Base-by-base conservation (phyloP, 2,888 invertebrate species). In the Pristionchus mayeri region DNA sequence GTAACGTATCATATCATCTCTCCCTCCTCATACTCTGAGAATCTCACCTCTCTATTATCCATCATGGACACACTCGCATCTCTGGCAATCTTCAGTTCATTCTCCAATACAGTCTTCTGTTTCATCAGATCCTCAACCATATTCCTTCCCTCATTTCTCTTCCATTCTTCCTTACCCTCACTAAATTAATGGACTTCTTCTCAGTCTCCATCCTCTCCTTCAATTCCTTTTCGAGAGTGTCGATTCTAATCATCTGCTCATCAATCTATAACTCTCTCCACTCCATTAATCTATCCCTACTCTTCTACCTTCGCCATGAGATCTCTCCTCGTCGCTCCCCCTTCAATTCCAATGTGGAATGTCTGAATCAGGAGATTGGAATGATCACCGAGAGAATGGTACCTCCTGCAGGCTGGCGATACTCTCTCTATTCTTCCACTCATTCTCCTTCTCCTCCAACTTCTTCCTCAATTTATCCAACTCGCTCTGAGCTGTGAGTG, bases 371-470 rank as follows among this genome's bases (percentile, higher is more conserved):
- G n/a, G n/a, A n/a, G n/a, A n/a, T n/a, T n/a, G n/a, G n/a, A 60
- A 2, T 18, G 60, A 27, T 30, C 13, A 4, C 30, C n/a, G 3
- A 18, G 30, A 30, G 2, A 11, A 30, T 7, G 13, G 7, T 30
- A 60, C 60, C 60, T 60, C 60, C 60, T 60, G 60, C 11, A 60
- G 30, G 30, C 27, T 60, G 3, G 60, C 30, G 30, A 60, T 60
- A 30, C 60, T 60, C 9, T 7, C 60, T 60, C 60, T 60, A 18
- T 40, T 75, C 37, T 34, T 40, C 48, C 75, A 44, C 24, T 75
- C 75, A 16, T 21, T 75, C 40, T 75, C 75, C 9, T 48, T 75
- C 75, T 75, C 75, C 24, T 48, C 48, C 75, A 44, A 24, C 11
- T 48, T 75, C 40, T 21, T 48, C 21, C 40, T 75, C 75, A 44